Base-by-base conservation (phyloP, 1,140 invertebrate species). In the Pissodes strobi region DNA sequence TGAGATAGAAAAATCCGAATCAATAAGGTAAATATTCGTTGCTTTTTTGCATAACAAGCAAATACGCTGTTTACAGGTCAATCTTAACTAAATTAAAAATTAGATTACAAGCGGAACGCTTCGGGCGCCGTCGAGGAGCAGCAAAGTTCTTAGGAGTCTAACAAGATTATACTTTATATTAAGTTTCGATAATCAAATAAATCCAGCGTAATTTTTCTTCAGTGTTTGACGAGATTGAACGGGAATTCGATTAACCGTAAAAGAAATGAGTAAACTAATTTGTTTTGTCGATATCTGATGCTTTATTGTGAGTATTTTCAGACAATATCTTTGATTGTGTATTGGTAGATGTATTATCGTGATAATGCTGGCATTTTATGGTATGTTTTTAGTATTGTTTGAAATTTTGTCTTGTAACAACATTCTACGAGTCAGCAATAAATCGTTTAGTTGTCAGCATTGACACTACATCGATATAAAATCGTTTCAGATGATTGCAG, bases 101-200 rank as follows among this genome's bases (percentile, higher is more conserved):
- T 25, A 25, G 22, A 49, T 23, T 23, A 17, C 18, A 49, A 49
- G 45, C 18, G 18, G 10, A 21, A 22, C 18, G 45, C 45, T 12
- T 12, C 17, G 17, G 18, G 22, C 18, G 45, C 5, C 45, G 45
- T 12, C 9, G 15, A 17, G 15, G 8, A 9, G 22, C n/a, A n/a
- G n/a, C n/a, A n/a, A 17, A 52, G 13, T 52, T 37, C 30, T 18
- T 30, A 8, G 49, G 34, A 37, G 23, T 52, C 23, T 52, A 52
- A 52, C 49, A 25, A 52, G n/a, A 21, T 56, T 56, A 52, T 52
- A 12, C 22, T 18, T 52, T 52, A 52, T 52, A 56, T 41, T 56
- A 21, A 56, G 37, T 56, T 39, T 15, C 30, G 4, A 21, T 41
- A 41, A 56, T 56, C 37, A 56, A 56, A 39, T 52, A 52, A 52